Percentiles rank a stretch among this genome's conserved stretches.
These are phyloP conservation scores for Candoia aspera DNA, from an alignment of 2,113 vertebrate species.

Conservation along the genomic window DNA sequence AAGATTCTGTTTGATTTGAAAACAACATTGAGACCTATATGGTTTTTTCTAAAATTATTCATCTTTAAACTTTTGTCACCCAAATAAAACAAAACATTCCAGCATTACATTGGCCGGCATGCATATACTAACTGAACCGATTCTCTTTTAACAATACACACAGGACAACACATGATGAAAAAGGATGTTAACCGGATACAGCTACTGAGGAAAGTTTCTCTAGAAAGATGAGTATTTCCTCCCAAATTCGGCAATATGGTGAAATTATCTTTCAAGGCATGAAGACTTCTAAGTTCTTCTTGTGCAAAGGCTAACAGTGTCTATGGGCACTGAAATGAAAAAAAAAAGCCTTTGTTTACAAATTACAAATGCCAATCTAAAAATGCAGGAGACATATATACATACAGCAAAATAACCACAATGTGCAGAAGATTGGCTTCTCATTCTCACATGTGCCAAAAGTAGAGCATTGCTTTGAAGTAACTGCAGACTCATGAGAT, in stretches of 20 bases:
- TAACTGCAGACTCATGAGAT: constrained; percentile 11
- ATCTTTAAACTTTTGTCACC: constrained; percentile 58
- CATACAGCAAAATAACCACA: constrained; percentile 19
- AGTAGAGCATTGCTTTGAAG: background rate
- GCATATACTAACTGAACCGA: constrained; percentile 57
- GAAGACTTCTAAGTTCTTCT: constrained; percentile 55
- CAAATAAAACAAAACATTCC: constrained; percentile 60
- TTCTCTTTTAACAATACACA: constrained; percentile 59
- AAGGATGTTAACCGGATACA: constrained; percentile 60
- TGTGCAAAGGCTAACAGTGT: constrained; percentile 58
- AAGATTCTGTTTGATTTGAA: constrained; percentile 29
- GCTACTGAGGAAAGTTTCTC: constrained; percentile 58
- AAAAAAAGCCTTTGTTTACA: constrained; percentile 59
- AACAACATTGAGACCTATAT: constrained; percentile 45
- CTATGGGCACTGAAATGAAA: constrained; percentile 70
- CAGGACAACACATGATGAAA: constrained; percentile 60
- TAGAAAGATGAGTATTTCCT: constrained; percentile 57
- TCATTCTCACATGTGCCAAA: constrained; percentile 22
- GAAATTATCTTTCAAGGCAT: constrained; percentile 55
- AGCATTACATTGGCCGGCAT: constrained; percentile 57
- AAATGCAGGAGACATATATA: constrained; percentile 1
- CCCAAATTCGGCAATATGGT: constrained; percentile 46
- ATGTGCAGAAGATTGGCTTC: constrained; percentile 27
- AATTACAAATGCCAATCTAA: background rate
- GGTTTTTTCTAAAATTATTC: constrained; percentile 51